Evolutionary conservation across 2,888 invertebrate genomes (phyloP).

Genomic region (Trachelus stipa): DNA sequence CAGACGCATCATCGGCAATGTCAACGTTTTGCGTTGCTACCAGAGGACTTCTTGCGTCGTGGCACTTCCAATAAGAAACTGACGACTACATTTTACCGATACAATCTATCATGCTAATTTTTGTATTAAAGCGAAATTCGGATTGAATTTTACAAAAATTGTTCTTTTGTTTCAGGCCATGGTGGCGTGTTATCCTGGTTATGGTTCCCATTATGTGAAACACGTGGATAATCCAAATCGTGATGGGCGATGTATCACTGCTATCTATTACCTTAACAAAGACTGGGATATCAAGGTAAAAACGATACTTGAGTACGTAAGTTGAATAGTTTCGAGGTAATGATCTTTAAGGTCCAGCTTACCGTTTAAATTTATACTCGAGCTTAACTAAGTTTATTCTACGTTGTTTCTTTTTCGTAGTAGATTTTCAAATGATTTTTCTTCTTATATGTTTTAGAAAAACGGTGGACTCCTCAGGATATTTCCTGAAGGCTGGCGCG

Average conservation of each 20-base stretch:
- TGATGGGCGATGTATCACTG: conserved; percentile 96
- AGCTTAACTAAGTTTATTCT: background rate
- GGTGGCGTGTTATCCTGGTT: conserved; percentile 98
- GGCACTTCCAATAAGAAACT: background rate
- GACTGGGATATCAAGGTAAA: conserved; percentile 88
- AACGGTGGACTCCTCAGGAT: conserved; percentile 91
- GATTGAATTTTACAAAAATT: background rate
- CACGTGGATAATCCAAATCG: conserved; percentile 98
- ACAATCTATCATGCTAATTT: background rate
- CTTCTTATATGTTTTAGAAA: conserved; percentile 52
- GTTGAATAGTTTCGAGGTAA: background rate
- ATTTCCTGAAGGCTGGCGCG: conserved; percentile 87
- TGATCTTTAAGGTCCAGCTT: background rate
- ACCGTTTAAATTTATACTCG: conserved; percentile 5
- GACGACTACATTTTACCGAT: background rate
- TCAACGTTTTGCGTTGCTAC: background rate
- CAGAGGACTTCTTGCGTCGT: background rate
- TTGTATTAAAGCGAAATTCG: background rate
- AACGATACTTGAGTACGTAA: background rate
- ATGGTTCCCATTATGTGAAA: conserved; percentile 93
- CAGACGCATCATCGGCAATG: background rate
- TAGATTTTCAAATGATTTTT: conserved; percentile 3
- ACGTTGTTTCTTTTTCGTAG: background rate
- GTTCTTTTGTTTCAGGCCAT: conserved; percentile 80
- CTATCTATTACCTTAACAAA: conserved; percentile 96